Base-by-base conservation (phyloP, 2,797 vertebrate genomes). In the Nothura maculosa region DNA sequence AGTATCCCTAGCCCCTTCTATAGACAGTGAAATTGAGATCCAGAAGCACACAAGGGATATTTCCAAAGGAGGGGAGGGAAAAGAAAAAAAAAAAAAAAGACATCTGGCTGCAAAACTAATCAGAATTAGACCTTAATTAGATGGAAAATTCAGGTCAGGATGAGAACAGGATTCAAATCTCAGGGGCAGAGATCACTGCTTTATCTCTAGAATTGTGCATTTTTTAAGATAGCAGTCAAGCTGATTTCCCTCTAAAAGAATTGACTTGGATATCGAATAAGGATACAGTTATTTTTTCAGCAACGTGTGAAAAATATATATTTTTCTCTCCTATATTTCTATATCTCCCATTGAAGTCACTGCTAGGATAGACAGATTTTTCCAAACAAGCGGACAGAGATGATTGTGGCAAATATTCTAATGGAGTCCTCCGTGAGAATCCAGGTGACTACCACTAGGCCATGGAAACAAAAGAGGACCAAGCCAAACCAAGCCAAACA, bases 101-200 rank as follows among this genome's bases (percentile, higher is more conserved):
- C 60, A 91, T 43, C 2, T 4, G 79, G 77, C 34, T 92, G 73
- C 84, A 79, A 96, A 95, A 90, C 91, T 89, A 93, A 93, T 83
- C 70, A 94, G 80, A 95, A 90, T 93, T 93, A 95, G 87, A 92
- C 74, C 85, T 2, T 93, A 95, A 96, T 95, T 94, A 94, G 82
- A 87, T 84, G 76, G 89, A 85, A 94, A 94, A 96, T 93, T 95
- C 87, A 94, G 94, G 92, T 93, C 95, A 96, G 79, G 74, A 89
- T 94, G 85, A 94, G 95, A 94, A 93, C 90, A 94, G 82, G 89
- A 93, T 63, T 91, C 63, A 92, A 38, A 92, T 93, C 89, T 89
- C 48, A 0, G 81, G 86, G 81, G 94, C 50, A 90, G 54, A 12
- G 0, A 82, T 38, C 76, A 93, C 17, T 55, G 66, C 47, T 94